These are phyloP conservation scores for Xenus cinereus DNA, from an alignment of 2,113 vertebrate species.

Conservation along the genomic window DNA sequence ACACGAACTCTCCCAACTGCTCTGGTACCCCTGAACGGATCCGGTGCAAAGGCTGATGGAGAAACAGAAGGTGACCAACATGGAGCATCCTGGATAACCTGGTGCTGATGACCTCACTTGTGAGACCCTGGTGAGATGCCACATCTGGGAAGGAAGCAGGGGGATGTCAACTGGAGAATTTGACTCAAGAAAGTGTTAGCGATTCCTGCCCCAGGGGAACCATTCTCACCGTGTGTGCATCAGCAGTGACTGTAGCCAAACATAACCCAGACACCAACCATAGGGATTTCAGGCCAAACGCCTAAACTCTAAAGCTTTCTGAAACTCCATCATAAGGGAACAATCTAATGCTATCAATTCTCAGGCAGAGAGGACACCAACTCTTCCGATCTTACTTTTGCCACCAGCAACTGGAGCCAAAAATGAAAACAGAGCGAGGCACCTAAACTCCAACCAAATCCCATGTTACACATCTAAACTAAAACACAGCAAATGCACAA, in stretches of 20 bases:
- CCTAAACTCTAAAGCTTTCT: not conserved
- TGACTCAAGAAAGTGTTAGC: not conserved
- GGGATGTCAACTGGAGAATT: not conserved
- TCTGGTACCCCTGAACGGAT: not conserved
- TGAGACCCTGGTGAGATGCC: not conserved
- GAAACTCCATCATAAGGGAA: not conserved
- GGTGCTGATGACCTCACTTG: not conserved
- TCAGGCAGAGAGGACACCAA: not conserved
- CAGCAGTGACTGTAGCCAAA: not conserved
- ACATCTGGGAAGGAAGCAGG: not conserved
- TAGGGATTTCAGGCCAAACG: not conserved
- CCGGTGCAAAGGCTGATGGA: not conserved
- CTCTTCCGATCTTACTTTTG: not conserved
- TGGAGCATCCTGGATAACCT: not conserved
- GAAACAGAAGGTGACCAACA: not conserved
- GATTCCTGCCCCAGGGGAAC: not conserved
- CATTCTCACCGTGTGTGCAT: fast-evolving
- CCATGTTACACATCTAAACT: not conserved
- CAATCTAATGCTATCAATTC: not conserved
- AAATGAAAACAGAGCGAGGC: fast-evolving
- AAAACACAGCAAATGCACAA: not conserved
- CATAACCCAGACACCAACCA: not conserved
- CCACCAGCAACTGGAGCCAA: not conserved
- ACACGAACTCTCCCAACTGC: not conserved
- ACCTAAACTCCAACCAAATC: not conserved